These are phyloP conservation scores for Aproaerema taeniolella DNA, from an alignment of 2,888 invertebrate genomes.

Conservation along the genomic window DNA sequence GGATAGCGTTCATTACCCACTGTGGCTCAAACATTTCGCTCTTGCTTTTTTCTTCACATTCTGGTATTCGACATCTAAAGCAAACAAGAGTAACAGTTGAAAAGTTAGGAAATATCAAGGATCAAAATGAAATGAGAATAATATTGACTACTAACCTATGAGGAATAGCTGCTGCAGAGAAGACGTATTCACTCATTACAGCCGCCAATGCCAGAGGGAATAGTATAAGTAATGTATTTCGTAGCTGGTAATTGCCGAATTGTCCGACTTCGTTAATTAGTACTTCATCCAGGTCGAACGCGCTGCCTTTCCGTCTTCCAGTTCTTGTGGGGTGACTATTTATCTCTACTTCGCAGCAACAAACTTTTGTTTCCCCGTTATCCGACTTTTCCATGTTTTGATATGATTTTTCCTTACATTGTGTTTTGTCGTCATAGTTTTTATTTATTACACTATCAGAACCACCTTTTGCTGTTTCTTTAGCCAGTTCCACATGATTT, in stretches of 20 bases:
- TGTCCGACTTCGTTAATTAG: constrained; percentile 70
- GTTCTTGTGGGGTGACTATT: too few relatives aligned
- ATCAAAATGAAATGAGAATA: too few relatives aligned
- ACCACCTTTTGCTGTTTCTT: too few relatives aligned
- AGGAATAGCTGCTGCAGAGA: constrained; percentile 72
- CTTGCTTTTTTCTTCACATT: constrained; percentile 48
- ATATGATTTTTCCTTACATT: too few relatives aligned
- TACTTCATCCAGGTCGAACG: constrained; percentile 55
- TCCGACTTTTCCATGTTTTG: too few relatives aligned
- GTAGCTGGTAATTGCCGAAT: constrained; percentile 79
- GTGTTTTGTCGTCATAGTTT: too few relatives aligned
- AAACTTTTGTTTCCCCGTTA: too few relatives aligned
- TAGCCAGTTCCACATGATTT: too few relatives aligned
- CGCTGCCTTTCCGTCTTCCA: constrained; percentile 21
- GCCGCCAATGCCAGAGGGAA: constrained; percentile 79
- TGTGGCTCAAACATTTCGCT: constrained; percentile 22
- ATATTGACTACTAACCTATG: constrained; percentile 6
- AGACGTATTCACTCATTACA: constrained; percentile 79
- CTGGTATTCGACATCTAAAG: constrained; percentile 58
- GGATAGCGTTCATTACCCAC: constrained; percentile 49
- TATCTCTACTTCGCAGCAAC: too few relatives aligned
- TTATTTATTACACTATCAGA: too few relatives aligned
- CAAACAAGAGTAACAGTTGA: too few relatives aligned
- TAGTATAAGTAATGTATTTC: constrained; percentile 73
- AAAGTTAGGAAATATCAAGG: background rate